A percentile compares a stretch with the other conserved stretches of the same genome.
These are phyloP conservation scores for Spilarctia lutea DNA, from an alignment of 2,888 invertebrate genomes.

Conservation along the genomic window DNA sequence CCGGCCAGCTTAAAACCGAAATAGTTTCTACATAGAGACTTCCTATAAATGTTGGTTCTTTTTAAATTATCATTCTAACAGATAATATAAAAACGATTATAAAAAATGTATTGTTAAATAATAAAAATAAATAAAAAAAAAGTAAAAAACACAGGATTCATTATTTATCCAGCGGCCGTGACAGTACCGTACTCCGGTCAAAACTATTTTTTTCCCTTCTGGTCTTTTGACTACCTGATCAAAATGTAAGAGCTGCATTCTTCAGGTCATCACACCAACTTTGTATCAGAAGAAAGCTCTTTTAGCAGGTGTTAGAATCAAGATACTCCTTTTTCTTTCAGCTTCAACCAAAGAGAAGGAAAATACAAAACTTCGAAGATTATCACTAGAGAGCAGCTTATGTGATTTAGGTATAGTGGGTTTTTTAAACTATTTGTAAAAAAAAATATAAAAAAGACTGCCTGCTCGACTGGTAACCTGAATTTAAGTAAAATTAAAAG, in stretches of 20 bases:
- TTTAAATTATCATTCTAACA: too few relatives aligned
- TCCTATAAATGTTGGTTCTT: too few relatives aligned
- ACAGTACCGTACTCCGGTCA: too few relatives aligned
- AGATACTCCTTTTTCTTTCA: not conserved
- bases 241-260: too few relatives aligned
- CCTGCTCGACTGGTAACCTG: not conserved
- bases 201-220: too few relatives aligned
- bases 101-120: too few relatives aligned
- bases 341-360: slow-evolving; percentile 1
- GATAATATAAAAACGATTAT: too few relatives aligned
- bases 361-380: not conserved
- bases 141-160: too few relatives aligned
- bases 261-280: too few relatives aligned
- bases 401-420: slow-evolving; percentile 7
- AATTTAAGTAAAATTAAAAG: not conserved
- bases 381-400: slow-evolving; percentile 21
- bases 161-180: too few relatives aligned
- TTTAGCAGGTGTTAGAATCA: not conserved
- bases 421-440: not conserved
- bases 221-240: too few relatives aligned
- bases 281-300: not conserved
- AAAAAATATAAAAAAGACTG: not conserved
- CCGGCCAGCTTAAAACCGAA: not conserved
- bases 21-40: not conserved
- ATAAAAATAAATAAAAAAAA: too few relatives aligned